A percentile compares a stretch with the other conserved stretches of the same genome.
phyloP scores from a whole-genome alignment of 1,140 invertebrate genomes.

The Cherax destructor region DNA sequence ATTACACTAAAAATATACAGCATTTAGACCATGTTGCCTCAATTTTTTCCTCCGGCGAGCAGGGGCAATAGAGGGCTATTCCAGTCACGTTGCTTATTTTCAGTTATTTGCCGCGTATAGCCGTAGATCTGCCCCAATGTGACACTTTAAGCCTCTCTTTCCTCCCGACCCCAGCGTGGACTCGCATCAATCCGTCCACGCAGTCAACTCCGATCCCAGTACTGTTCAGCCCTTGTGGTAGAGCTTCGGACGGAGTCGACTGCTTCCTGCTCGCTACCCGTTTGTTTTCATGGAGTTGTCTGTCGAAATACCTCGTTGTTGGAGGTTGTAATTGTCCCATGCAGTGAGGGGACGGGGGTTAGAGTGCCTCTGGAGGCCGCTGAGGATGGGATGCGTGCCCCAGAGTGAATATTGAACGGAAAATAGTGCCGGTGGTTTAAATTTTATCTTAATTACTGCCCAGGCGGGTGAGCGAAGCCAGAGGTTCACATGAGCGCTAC shows the following conservation, averaged over 20 bases:
- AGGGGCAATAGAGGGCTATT: slow-evolving; percentile 58
- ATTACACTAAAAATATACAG: slow-evolving; percentile 60
- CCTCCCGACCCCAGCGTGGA: slow-evolving; percentile 54
- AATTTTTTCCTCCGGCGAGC: slow-evolving; percentile 38
- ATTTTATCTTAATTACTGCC: slow-evolving; percentile 69
- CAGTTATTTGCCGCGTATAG: slow-evolving; percentile 70
- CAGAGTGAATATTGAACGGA: slow-evolving; percentile 44
- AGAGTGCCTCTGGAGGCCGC: not conserved
- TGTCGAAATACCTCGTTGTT: not conserved
- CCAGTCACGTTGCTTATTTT: slow-evolving; percentile 70
- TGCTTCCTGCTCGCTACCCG: slow-evolving; percentile 21
- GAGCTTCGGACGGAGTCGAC: slow-evolving; percentile 51
- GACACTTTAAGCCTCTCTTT: slow-evolving; percentile 70
- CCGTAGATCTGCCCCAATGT: slow-evolving; percentile 69
- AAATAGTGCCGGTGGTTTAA: slow-evolving; percentile 34
- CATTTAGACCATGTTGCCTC: slow-evolving; percentile 52
- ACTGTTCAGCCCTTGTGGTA: slow-evolving; percentile 62
- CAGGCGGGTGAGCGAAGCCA: slow-evolving; percentile 64
- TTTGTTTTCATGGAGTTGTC: slow-evolving; percentile 44
- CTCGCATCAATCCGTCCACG: slow-evolving; percentile 63
- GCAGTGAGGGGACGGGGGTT: not conserved
- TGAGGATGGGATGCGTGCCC: not conserved
- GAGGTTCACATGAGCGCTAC: slow-evolving; percentile 57
- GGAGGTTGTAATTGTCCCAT: not conserved
- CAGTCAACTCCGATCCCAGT: slow-evolving; percentile 64